Evolutionary conservation across 2,113 vertebrate genomes (phyloP).

Genomic region (Terrapene triunguis): DNA sequence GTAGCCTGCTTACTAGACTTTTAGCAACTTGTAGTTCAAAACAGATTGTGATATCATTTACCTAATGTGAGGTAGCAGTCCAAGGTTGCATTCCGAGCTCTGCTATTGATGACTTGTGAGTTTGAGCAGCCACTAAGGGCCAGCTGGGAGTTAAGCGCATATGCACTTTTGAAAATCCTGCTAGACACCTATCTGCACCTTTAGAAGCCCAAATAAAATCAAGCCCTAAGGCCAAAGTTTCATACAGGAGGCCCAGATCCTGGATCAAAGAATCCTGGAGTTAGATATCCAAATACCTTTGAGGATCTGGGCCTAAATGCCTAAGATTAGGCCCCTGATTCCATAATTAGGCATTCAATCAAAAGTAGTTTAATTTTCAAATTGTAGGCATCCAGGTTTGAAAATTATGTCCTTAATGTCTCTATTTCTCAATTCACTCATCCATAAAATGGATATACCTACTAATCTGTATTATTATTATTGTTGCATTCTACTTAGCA

Average conservation of each 20-base stretch:
- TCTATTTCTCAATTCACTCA: not conserved
- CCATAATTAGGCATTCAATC: not conserved
- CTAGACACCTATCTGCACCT: not conserved
- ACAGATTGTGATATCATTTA: not conserved
- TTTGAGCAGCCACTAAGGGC: not conserved
- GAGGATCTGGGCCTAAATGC: not conserved
- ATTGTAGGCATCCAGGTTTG: not conserved
- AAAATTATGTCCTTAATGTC: slow-evolving; percentile 16
- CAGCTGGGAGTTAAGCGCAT: not conserved
- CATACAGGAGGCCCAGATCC: too few species aligned
- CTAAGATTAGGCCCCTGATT: not conserved
- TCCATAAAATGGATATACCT: not conserved
- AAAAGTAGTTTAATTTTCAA: not conserved
- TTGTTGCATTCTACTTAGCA: not conserved
- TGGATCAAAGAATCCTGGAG: too few species aligned
- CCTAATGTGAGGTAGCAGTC: not conserved
- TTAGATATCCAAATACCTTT: too few species aligned
- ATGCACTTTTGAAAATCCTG: not conserved
- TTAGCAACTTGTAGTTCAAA: not conserved
- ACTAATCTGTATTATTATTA: not conserved
- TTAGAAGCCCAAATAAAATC: not conserved
- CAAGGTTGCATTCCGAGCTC: not conserved
- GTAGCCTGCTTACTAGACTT: slow-evolving; percentile 20
- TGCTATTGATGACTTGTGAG: not conserved
- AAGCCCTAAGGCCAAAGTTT: too few species aligned